Percentiles rank a stretch among this genome's conserved stretches.
Conservation (phyloP, 2,888 invertebrate species). For the Metellina segmentata region DNA sequence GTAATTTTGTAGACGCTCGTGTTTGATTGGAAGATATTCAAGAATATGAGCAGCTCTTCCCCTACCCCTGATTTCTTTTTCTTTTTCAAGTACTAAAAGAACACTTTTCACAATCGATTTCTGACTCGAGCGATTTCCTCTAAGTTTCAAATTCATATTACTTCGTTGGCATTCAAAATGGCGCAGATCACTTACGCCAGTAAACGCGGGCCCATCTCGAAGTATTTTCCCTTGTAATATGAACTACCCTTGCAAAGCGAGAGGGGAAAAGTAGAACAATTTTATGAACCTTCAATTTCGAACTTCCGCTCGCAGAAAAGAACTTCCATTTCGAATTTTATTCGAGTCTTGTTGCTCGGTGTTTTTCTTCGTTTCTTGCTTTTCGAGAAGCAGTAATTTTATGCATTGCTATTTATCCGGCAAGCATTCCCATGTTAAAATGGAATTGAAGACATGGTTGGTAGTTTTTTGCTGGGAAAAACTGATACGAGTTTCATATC, state of each 20-base stretch:
- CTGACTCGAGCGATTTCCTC: background rate
- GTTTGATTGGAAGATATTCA: background rate
- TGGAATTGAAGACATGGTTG: slow-evolving; percentile 12
- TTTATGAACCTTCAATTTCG: slow-evolving; percentile 40
- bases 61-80: background rate
- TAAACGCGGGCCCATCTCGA: background rate
- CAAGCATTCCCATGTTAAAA: slow-evolving; percentile 15
- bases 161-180: background rate
- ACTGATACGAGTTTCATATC: too few relatives aligned
- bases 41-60: background rate
- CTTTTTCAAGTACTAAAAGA: background rate
- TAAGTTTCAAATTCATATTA: background rate
- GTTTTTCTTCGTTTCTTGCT: background rate
- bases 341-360: background rate
- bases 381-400: slow-evolving; percentile 27
- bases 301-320: slow-evolving; percentile 33
- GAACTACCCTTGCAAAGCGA: background rate
- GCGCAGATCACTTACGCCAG: background rate
- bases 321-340: slow-evolving; percentile 20
- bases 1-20: background rate
- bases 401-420: slow-evolving; percentile 24
- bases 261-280: slow-evolving; percentile 13
- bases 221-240: slow-evolving; percentile 14
- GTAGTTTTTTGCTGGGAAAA: background rate
- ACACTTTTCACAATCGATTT: background rate